Evolutionary conservation across 1,140 invertebrate genomes (phyloP), one percentile per base, ranked within the genome.

Genomic region (Chrysoperla carnea): DNA sequence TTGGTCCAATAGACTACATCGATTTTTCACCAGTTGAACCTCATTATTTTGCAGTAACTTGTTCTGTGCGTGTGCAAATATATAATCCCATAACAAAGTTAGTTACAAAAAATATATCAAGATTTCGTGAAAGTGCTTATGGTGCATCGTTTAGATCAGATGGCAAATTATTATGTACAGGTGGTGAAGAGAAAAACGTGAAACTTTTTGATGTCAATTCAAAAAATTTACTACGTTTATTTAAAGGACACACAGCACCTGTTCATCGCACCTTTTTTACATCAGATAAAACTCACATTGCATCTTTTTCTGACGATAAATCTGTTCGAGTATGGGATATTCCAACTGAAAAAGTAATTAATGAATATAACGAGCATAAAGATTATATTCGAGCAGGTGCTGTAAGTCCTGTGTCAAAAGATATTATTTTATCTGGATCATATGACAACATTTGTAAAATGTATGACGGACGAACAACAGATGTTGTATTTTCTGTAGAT

Each of bases 231-330:
- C 62, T 95, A 2, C 63, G 89, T 36, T 52, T 60, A 41, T 80
- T 78, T 54, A 75, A 72, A 59, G 76, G 76, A n/a, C 78, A 82
- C 54, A 60, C 55, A 44, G 66, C 55, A n/a, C 41, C 57, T 31
- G 83, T 92, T 1, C 89, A 92, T 59, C 70, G 88, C 33, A 80
- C 81, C 47, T 79, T 74, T 55, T 97, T 96, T 52, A 75, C 87
- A 11, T 65, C 72, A 29, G 80, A 84, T 57, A 77, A 83, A 52
- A 60, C 77, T 28, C 80, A 83, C 43, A 68, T 97, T 28, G 70
- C 83, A 6, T 92, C 90, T 53, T 94, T 89, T 59, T 88, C 88
- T 6, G 92, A 98, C 67, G 93, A 99, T 59, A 92, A 90, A 62
- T 72, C 78, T n/a, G 74, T 86, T 6, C 68, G 69, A 46, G 48